Evolutionary conservation across 1,140 invertebrate genomes (phyloP).

Genomic region (Neotoxoptera formosana): DNA sequence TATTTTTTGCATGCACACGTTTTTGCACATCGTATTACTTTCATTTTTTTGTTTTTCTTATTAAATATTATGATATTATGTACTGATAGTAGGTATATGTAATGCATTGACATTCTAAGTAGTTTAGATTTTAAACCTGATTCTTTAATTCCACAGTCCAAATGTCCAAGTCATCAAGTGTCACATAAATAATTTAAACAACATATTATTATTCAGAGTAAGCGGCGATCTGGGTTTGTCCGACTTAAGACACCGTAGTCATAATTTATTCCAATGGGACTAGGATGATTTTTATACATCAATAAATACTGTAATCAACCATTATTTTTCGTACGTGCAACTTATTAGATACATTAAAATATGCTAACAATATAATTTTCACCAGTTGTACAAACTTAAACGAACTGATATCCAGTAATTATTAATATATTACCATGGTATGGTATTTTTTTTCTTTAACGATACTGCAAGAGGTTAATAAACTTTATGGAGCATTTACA

Average conservation of each 20-base stretch:
- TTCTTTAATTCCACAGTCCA: neutral
- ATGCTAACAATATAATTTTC: neutral
- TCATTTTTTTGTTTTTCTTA: neutral
- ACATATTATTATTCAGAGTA: neutral
- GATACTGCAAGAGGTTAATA: neutral
- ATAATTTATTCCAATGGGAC: neutral
- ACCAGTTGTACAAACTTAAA: neutral
- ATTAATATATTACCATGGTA: too few species aligned
- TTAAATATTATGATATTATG: neutral
- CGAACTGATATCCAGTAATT: neutral
- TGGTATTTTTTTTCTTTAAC: neutral
- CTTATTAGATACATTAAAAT: neutral
- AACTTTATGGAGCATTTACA: neutral
- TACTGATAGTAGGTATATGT: neutral
- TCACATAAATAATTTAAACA: neutral
- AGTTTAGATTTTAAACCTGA: neutral
- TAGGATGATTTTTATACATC: neutral
- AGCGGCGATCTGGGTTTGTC: neutral
- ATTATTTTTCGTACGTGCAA: neutral
- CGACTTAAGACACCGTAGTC: neutral
- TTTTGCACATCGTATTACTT: too few species aligned
- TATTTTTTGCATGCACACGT: too few species aligned
- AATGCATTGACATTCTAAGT: neutral
- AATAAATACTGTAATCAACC: neutral
- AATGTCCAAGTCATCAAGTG: neutral